A percentile compares a stretch with the other conserved stretches of the same genome.
Evolutionary conservation across 2,113 vertebrate genomes (phyloP).

Genomic region (Ranitomeya variabilis): DNA sequence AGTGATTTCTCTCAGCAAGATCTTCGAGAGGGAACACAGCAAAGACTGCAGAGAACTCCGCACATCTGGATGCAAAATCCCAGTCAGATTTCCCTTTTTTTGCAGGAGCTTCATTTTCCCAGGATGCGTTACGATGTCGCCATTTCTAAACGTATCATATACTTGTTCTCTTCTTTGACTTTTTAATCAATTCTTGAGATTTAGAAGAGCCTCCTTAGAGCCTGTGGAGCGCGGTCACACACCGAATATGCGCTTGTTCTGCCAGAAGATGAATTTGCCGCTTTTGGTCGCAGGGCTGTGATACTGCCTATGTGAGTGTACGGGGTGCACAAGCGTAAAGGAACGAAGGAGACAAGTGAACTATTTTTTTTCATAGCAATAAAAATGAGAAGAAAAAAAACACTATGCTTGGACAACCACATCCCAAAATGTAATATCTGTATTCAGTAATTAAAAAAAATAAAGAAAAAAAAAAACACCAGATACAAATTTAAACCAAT

Average conservation of each 20-base stretch:
- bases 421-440: too few relatives aligned
- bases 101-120: neutral
- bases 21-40: too few relatives aligned
- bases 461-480: too few relatives aligned
- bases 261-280: slow-evolving; percentile 9
- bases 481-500: too few relatives aligned
- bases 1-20: neutral
- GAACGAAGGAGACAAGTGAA: neutral
- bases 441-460: too few relatives aligned
- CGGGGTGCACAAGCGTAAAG: too few relatives aligned
- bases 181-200: slow-evolving; percentile 30
- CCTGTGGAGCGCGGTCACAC: slow-evolving; percentile 16
- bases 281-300: slow-evolving; percentile 13
- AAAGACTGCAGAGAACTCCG: neutral
- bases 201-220: slow-evolving; percentile 28
- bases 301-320: neutral
- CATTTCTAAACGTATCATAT: slow-evolving; percentile 5
- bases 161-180: neutral
- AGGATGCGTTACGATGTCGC: slow-evolving; percentile 22
- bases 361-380: too few relatives aligned
- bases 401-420: too few relatives aligned
- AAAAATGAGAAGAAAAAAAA: too few relatives aligned
- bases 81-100: too few relatives aligned
- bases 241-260: slow-evolving; percentile 28
- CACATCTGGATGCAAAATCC: neutral